Percentiles rank a stretch among this genome's conserved stretches.
These are phyloP conservation scores for Bergia sp. DNA, from an alignment of 92 coral and sea anemone genomes.

Conservation along the genomic window DNA sequence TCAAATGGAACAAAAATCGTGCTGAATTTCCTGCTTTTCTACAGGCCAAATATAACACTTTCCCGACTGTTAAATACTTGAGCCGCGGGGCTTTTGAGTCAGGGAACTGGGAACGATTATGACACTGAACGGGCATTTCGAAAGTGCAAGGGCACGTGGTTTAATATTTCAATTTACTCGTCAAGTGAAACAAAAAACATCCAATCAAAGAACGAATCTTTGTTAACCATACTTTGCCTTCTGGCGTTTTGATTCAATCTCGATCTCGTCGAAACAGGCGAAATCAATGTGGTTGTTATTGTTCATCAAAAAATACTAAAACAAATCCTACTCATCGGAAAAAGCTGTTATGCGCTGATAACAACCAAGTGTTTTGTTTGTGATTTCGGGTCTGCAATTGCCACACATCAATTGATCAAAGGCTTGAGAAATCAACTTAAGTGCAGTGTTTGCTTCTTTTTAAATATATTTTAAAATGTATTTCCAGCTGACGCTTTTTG, in stretches of 20 bases:
- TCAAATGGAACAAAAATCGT: constrained; percentile 22
- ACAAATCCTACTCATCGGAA: not conserved
- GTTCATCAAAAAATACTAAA: constrained; percentile 12
- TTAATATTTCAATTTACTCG: not conserved
- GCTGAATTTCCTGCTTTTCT: constrained; percentile 15
- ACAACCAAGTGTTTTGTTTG: not conserved
- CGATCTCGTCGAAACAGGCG: not conserved
- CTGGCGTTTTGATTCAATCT: constrained; percentile 1
- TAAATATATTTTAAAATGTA: not conserved
- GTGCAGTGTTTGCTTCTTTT: not conserved
- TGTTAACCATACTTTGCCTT: constrained; percentile 21
- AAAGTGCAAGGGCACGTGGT: constrained; percentile 25
- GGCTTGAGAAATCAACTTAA: not conserved
- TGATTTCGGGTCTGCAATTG: not conserved
- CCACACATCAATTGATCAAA: not conserved
- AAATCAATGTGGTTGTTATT: not conserved
- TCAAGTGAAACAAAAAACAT: constrained; percentile 19
- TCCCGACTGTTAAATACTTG: constrained; percentile 3
- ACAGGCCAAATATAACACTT: constrained; percentile 35
- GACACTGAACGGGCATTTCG: not conserved
- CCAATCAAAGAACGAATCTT: constrained; percentile 13
- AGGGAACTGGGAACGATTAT: constrained; percentile 1
- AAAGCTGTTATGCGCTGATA: constrained; percentile 1
- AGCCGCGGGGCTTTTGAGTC: not conserved
- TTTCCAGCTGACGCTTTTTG: not conserved